Evolutionary conservation across 2,113 vertebrate genomes (phyloP), one percentile per base, ranked within the genome.

Genomic region (Podarcis cretensis): DNA sequence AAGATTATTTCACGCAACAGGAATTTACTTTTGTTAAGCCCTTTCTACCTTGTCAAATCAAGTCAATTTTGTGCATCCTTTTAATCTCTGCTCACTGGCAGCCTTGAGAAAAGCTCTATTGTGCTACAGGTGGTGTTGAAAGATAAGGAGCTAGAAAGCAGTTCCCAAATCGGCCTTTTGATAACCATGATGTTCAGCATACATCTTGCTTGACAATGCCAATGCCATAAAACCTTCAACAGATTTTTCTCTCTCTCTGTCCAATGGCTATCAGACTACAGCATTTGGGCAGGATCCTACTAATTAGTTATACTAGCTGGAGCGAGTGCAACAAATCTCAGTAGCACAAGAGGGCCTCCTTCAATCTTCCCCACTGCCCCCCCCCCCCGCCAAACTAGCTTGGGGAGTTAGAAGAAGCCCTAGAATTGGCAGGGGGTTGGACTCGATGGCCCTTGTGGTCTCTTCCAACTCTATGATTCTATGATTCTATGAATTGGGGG

Each of bases 1-100:
- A 88, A 91, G 89, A 94, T 95, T 93, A 94, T 95, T 95, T 94
- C 88, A 92, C 89, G 90, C 92, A 95, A 94, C 93, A 95, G 94
- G 81, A 94, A 92, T 77, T 77, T 90, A 93, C 84, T 88, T 92
- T 94, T 91, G 63, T 92, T 92, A 95, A 95, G n/a, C 65, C 27
- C 32, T 82, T 90, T 82, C 30, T 86, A 90, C 71, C 89, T 93
- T 88, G 84, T 92, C 91, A 93, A 89, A 92, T 91, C 89, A 91
- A 77, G 90, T 92, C 80, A 82, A 81, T 91, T 89, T 90, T 92
- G 74, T 84, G 78, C 75, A 92, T 93, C 66, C 87, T 76, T 93
- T 92, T 92, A 94, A 94, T 89, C 87, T 74, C 87, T 40, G 92
- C 78, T 92, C 77, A 93, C 90, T 87, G 54, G 73, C 92, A 94